Percentiles rank a stretch among this genome's conserved stretches.
phyloP scores from a whole-genome alignment of 1,140 invertebrate genomes.

The Drusus annulatus region DNA sequence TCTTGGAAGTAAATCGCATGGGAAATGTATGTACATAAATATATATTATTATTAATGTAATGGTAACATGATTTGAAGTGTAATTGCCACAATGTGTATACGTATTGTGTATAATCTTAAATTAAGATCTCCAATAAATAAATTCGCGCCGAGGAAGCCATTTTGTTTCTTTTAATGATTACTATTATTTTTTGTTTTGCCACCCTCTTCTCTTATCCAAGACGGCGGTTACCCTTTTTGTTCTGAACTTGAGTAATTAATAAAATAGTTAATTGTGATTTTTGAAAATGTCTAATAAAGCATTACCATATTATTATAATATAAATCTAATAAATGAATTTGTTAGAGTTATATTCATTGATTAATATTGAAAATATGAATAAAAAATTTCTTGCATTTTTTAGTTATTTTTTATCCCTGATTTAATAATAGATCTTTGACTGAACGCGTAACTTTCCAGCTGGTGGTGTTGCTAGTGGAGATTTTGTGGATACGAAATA shows the following conservation, averaged over 20 bases:
- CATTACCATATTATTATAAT: too few species aligned
- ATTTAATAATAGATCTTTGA: too few species aligned
- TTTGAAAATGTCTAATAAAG: background rate
- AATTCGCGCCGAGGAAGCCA: background rate
- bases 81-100: conserved; percentile 27
- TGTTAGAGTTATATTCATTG: too few species aligned
- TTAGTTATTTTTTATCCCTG: too few species aligned
- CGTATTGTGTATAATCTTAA: conserved; percentile 18
- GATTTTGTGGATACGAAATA: too few species aligned
- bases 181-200: background rate
- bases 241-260: background rate
- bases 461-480: too few species aligned
- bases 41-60: conserved; percentile 11
- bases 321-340: too few species aligned
- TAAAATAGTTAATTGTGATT: conserved; percentile 21
- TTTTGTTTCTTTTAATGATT: background rate
- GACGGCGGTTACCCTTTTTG: background rate
- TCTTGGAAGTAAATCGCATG: background rate
- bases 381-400: too few species aligned
- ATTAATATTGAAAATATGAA: too few species aligned
- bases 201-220: background rate
- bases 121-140: conserved; percentile 15
- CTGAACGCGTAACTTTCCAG: too few species aligned
- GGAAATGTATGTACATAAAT: conserved; percentile 3
- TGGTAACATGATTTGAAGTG: background rate